Evolutionary conservation across 2,888 invertebrate species (phyloP), one percentile per base, ranked within the genome.

Genomic region (Temnothorax rugatulus): DNA sequence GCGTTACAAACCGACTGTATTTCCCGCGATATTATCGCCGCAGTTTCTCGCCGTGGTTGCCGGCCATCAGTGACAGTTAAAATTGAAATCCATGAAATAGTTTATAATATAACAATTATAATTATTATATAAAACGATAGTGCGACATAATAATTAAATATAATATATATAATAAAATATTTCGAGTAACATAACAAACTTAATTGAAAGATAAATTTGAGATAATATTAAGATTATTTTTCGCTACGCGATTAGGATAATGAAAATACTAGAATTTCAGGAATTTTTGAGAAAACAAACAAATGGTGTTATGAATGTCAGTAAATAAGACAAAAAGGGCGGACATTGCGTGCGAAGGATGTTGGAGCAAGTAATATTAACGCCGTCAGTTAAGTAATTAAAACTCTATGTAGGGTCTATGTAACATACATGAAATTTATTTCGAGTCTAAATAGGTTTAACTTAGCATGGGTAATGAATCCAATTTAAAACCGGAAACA

Each of bases 401-500:
- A 41, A 73, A 25, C 15, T 73, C n/a, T 73, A 11, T 18, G 11
- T 57, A 44, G 13, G 7, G 15, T 4, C 25, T n/a, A 18, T 44
- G 13, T 44, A 29, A 59, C 9, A 15, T 25, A 50, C 25, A 25
- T 41, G 4, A 59, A 74, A 59, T 59, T 59, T 74, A 59, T 13
- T 74, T 18, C 29, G 25, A 29, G 8, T 25, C 41, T 57, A 41
- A 41, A 15, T 38, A 8, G 15, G 4, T 54, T 52, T 34, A 69
- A 69, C 34, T 52, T 52, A 8, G n/a, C n/a, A 41, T 11, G 18
- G 38, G 34, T 63, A 75, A 83, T 85, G 84, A 90, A 88, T 88
- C 71, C 83, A 64, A 63, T 68, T 61, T 84, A 82, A 86, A 87
- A 64, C 89, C 92, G 92, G 92, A 92, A 91, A 87, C 63, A 74